Evolutionary conservation across 2,797 vertebrate genomes (phyloP), one percentile per base, ranked within the genome.

Genomic region (Sebastes trivittatus): DNA sequence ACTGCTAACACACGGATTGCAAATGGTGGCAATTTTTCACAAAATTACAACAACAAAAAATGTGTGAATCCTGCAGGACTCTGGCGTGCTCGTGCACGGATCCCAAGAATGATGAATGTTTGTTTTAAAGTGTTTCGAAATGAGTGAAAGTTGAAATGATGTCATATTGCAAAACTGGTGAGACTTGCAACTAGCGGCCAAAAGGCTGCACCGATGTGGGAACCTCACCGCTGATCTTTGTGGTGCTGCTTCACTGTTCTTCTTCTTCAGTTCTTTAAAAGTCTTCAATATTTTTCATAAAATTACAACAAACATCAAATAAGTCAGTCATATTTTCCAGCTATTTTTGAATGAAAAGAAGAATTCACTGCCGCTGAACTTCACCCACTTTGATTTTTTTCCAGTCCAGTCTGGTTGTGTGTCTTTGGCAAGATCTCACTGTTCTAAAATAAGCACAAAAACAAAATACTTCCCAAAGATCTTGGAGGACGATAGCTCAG

Each of bases 381-480:
- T 20, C 18, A 8, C 22, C 22, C 34, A 4, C 14, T 58, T 38
- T 23, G 10, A 58, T 27, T 38, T 66, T 25, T 66, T 27, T 14
- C 6, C 25, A 13, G 13, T 55, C n/a, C 4, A 6, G 36, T 68
- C 62, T 66, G 42, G 23, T 64, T 10, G 5, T 32, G 7, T 65
- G 3, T 72, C 16, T 46, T 63, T 34, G 4, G 20, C 11, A 61
- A 22, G 20, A 70, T 22, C 13, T 22, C 20, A 0, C 23, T 25
- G n/a, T 30, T 54, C 22, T 76, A 72, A 83, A 85, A 85, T 62
- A 18, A 74, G 29, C 10, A n/a, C 60, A 27, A 10, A 79, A 76
- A 78, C 22, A 59, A 80, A 80, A 66, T 69, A 36, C 1, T 83
- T 80, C 46, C 42, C 71, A 66, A 32, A 72, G 61, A 54, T 52